Evolutionary conservation across 2,113 vertebrate species (phyloP).

Genomic region (Epinephelus moara): DNA sequence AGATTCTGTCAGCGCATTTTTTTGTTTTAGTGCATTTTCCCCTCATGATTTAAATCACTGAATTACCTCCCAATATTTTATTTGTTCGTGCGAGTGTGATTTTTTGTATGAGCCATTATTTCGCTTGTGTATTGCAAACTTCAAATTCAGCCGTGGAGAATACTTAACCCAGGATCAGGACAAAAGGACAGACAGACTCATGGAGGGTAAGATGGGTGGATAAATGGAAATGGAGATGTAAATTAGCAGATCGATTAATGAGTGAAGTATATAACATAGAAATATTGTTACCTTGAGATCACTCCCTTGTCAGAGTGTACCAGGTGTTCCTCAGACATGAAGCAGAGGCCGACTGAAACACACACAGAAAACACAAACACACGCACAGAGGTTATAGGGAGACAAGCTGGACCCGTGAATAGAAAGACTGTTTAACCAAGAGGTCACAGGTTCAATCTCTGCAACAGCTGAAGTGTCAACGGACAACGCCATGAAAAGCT

Average conservation of each 20-base stretch:
- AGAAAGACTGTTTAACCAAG: slow-evolving; percentile 63
- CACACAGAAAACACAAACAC: slow-evolving; percentile 26
- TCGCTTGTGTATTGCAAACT: not conserved
- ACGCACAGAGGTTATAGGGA: slow-evolving; percentile 35
- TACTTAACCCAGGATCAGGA: not conserved
- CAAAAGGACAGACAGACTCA: not conserved
- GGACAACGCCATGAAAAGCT: slow-evolving; percentile 33
- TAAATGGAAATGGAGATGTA: not conserved
- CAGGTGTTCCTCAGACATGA: slow-evolving; percentile 31
- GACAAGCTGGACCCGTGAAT: slow-evolving; percentile 36
- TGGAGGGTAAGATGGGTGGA: not conserved
- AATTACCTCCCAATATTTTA: not conserved
- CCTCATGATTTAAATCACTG: not conserved
- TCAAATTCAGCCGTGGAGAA: not conserved
- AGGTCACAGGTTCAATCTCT: slow-evolving; percentile 64
- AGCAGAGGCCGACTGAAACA: slow-evolving; percentile 44
- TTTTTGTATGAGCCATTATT: not conserved
- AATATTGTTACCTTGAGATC: slow-evolving; percentile 62
- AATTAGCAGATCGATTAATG: not conserved
- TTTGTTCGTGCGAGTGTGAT: not conserved
- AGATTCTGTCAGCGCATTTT: not conserved
- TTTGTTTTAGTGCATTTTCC: not conserved
- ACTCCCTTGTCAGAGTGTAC: slow-evolving; percentile 4
- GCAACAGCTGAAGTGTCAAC: slow-evolving; percentile 59
- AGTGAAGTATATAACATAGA: slow-evolving; percentile 7